These are phyloP conservation scores for Fratercula arctica DNA, from an alignment of 2,797 vertebrate genomes.

Conservation along the genomic window DNA sequence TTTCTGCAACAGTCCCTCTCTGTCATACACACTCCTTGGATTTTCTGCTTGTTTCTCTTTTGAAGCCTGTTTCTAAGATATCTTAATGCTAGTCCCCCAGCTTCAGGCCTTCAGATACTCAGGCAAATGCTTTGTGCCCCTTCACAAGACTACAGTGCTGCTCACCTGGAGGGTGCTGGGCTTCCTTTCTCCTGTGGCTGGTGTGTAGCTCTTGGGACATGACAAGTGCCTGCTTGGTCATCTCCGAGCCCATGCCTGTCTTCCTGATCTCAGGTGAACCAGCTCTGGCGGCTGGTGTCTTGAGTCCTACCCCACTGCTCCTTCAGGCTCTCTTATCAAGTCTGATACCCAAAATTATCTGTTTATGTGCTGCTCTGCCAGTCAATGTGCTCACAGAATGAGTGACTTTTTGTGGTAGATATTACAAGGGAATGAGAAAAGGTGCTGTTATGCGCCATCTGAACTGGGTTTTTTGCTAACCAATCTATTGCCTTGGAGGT, in stretches of 20 bases:
- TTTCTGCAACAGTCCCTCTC: not conserved
- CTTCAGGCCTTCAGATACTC: not conserved
- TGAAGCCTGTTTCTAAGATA: not conserved
- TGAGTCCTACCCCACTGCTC: not conserved
- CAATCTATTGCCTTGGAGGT: not conserved
- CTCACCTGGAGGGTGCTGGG: not conserved
- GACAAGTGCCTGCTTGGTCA: not conserved
- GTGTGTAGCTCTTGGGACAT: accelerated
- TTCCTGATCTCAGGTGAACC: not conserved
- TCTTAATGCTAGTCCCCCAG: not conserved
- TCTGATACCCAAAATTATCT: not conserved
- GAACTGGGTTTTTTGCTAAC: not conserved
- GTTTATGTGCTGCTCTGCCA: not conserved
- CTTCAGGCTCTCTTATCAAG: not conserved
- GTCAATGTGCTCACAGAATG: not conserved
- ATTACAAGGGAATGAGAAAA: not conserved
- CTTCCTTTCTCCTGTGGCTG: not conserved
- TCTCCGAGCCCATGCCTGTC: not conserved
- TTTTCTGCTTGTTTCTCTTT: not conserved
- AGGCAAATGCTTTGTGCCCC: not conserved
- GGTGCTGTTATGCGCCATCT: not conserved
- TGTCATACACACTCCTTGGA: not conserved
- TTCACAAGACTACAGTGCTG: not conserved
- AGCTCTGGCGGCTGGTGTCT: not conserved
- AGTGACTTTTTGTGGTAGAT: not conserved